Percentiles rank a stretch among this genome's conserved stretches.
Evolutionary conservation across 2,888 invertebrate species (phyloP).

Genomic region (Tachina grossa): DNA sequence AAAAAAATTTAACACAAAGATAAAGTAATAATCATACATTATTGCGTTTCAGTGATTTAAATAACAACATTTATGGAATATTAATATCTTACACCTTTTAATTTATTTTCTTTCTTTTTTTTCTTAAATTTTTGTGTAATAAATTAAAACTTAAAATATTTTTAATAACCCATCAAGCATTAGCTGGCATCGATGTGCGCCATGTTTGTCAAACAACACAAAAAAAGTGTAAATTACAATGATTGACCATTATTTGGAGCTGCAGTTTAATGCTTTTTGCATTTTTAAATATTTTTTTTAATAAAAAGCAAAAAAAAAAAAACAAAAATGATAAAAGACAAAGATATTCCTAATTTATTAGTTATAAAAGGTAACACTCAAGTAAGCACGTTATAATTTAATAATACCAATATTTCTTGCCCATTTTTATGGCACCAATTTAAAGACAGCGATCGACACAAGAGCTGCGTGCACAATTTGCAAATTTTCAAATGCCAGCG

Average conservation of each 20-base stretch:
- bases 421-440: slow-evolving; percentile 43
- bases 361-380: slow-evolving; percentile 66
- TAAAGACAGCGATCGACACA: neutral
- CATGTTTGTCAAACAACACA: slow-evolving; percentile 18
- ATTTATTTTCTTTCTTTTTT: neutral
- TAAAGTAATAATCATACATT: neutral
- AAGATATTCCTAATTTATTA: slow-evolving; percentile 65
- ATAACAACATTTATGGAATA: slow-evolving; percentile 21
- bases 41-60: slow-evolving; percentile 2
- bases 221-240: slow-evolving; percentile 59
- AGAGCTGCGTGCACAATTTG: slow-evolving; percentile 4
- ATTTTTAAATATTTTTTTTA: slow-evolving; percentile 1
- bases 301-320: slow-evolving; percentile 4
- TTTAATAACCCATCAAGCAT: neutral
- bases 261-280: slow-evolving; percentile 4
- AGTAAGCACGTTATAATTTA: slow-evolving; percentile 66
- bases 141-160: slow-evolving; percentile 2
- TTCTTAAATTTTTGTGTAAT: neutral
- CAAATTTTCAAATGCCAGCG: slow-evolving; percentile 20
- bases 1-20: neutral
- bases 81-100: neutral
- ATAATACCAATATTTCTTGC: slow-evolving; percentile 56
- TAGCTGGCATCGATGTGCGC: neutral
- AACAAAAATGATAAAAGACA: slow-evolving; percentile 4
- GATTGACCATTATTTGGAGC: slow-evolving; percentile 43